Percentiles rank a stretch among this genome's conserved stretches.
These are phyloP conservation scores for Parnassius orleans DNA, from an alignment of 2,888 invertebrate species.

Conservation along the genomic window DNA sequence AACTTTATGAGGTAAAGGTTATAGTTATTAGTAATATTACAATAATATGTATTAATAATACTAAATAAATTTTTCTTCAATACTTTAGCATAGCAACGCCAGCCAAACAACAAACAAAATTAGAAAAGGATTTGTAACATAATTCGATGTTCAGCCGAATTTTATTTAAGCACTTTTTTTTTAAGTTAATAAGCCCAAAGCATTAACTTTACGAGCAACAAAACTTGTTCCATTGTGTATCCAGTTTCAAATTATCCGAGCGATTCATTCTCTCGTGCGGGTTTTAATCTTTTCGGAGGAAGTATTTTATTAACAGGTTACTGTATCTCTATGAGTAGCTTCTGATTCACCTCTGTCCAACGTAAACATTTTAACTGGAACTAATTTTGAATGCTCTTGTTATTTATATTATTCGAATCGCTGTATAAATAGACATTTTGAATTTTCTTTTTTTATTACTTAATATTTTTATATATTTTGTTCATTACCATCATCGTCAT, in stretches of 20 bases:
- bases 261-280: slow-evolving; percentile 54
- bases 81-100: background rate
- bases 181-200: slow-evolving; percentile 24
- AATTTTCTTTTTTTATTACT: slow-evolving; percentile 4
- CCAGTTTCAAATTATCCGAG: slow-evolving; percentile 50
- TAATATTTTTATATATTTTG: no score
- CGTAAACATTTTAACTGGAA: slow-evolving; percentile 39
- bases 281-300: slow-evolving; percentile 59
- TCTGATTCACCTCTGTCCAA: slow-evolving; percentile 51
- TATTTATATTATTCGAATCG: slow-evolving; percentile 18
- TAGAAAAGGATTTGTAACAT: slow-evolving; percentile 20
- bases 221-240: slow-evolving; percentile 47
- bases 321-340: slow-evolving; percentile 54
- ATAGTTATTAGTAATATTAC: no score
- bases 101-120: slow-evolving; percentile 13
- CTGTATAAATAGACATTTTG: slow-evolving; percentile 28
- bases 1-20: no score
- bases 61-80: no score
- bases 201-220: slow-evolving; percentile 24
- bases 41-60: no score
- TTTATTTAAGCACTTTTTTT: slow-evolving; percentile 15
- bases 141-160: slow-evolving; percentile 20
- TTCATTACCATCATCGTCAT: no score
- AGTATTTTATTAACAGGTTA: slow-evolving; percentile 64
- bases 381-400: slow-evolving; percentile 38